Conservation (phyloP, 2,888 invertebrate species). For the Drosophila hamatofila region DNA sequence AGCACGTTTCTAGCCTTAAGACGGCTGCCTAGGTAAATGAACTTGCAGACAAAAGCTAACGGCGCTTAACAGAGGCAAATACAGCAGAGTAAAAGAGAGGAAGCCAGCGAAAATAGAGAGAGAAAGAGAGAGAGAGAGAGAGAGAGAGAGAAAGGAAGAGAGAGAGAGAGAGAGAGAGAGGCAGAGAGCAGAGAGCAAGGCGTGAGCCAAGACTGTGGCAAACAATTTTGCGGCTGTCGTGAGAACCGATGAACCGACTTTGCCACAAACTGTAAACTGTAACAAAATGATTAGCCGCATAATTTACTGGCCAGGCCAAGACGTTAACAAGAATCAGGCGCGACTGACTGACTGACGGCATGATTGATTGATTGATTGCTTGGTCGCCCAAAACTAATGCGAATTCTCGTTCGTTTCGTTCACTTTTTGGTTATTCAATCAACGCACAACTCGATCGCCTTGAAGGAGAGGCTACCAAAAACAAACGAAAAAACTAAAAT, state of each 20-base stretch:
- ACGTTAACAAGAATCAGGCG: slow-evolving; percentile 52
- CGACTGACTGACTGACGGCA: slow-evolving; percentile 38
- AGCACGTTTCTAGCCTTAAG: slow-evolving; percentile 57
- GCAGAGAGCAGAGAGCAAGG: not conserved
- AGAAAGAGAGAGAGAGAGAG: not conserved
- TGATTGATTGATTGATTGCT: slow-evolving; percentile 50
- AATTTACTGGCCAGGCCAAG: slow-evolving; percentile 67
- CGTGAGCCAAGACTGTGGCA: slow-evolving; percentile 19
- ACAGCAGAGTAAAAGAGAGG: slow-evolving; percentile 10
- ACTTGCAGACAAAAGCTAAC: slow-evolving; percentile 73
- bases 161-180: not conserved
- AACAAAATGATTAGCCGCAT: slow-evolving; percentile 74
- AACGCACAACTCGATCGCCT: slow-evolving; percentile 46
- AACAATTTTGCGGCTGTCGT: slow-evolving; percentile 73
- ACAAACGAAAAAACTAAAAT: not conserved
- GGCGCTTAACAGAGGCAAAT: slow-evolving; percentile 53
- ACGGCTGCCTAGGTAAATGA: slow-evolving; percentile 67
- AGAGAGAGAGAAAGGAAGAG: not conserved
- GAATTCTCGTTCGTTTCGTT: slow-evolving; percentile 42
- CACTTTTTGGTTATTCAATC: slow-evolving; percentile 55
- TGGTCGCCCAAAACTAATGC: slow-evolving; percentile 47
- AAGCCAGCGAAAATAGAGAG: not conserved
- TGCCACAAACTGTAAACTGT: slow-evolving; percentile 66
- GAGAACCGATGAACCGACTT: slow-evolving; percentile 53
- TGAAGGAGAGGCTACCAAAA: slow-evolving; percentile 28